Evolutionary conservation across 2,113 vertebrate species (phyloP).

Genomic region (Cyprinodon brontotheroides): DNA sequence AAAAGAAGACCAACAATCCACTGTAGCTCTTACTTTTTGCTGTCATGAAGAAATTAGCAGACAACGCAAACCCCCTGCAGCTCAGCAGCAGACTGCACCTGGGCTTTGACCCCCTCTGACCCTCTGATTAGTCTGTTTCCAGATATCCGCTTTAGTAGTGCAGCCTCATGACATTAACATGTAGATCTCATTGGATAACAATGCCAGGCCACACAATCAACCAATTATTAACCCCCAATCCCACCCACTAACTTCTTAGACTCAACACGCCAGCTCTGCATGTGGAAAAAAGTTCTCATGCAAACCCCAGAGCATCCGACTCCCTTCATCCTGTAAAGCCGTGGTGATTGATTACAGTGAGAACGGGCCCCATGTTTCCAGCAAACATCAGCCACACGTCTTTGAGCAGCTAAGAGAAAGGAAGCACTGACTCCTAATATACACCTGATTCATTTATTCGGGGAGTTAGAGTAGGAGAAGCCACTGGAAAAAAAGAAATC

Average conservation of each 20-base stretch:
- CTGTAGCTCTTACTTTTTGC: constrained; percentile 5
- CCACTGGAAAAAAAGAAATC: constrained; percentile 19
- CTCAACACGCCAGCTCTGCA: constrained; percentile 57
- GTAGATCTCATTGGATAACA: constrained; percentile 75
- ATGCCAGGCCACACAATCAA: constrained; percentile 71
- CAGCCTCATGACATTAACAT: constrained; percentile 69
- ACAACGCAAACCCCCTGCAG: constrained; percentile 27
- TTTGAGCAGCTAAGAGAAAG: constrained; percentile 44
- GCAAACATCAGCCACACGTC: constrained; percentile 28
- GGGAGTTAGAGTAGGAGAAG: constrained; percentile 23
- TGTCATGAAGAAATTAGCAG: constrained; percentile 45
- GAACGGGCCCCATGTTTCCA: constrained; percentile 38
- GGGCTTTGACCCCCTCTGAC: constrained; percentile 59
- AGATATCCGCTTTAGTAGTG: constrained; percentile 59
- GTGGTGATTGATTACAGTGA: constrained; percentile 64
- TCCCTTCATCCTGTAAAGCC: constrained; percentile 45
- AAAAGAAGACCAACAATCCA: neutral
- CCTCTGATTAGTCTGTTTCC: constrained; percentile 64
- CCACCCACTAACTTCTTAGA: constrained; percentile 35
- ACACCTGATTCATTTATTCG: constrained; percentile 12
- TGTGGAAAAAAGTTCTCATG: constrained; percentile 70
- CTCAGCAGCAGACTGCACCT: constrained; percentile 41
- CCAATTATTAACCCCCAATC: constrained; percentile 68
- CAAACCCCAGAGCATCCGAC: constrained; percentile 53
- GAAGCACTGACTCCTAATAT: neutral